Conservation (phyloP, 2,113 vertebrate species). For the Acrocephalus kingi region DNA sequence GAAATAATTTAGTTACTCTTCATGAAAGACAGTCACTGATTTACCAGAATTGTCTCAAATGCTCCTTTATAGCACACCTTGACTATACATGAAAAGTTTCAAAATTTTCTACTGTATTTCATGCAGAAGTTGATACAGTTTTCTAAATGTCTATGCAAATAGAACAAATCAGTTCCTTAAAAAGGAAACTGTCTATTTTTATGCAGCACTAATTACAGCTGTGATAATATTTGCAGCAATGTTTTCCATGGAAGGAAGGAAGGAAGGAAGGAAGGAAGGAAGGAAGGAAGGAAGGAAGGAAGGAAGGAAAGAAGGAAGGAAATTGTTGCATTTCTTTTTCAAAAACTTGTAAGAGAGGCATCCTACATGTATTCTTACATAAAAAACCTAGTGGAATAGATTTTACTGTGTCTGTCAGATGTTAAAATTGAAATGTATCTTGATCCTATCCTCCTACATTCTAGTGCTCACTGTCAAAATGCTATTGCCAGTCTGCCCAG, state of each 20-base stretch:
- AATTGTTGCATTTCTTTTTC: neutral
- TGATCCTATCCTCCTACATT: neutral
- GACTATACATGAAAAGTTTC: too few species aligned
- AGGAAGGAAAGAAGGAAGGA: neutral
- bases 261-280: too few species aligned
- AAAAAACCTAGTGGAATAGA: neutral
- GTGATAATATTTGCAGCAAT: neutral
- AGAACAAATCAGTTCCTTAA: neutral
- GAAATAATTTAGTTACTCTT: neutral
- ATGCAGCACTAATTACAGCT: neutral
- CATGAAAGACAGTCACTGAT: neutral
- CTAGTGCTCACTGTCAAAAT: neutral
- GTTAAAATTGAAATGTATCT: neutral
- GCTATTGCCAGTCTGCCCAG: neutral
- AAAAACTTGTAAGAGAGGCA: neutral
- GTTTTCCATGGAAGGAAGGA: neutral
- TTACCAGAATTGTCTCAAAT: neutral
- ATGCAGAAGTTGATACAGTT: neutral
- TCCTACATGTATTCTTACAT: neutral
- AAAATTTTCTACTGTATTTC: neutral
- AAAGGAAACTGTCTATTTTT: neutral
- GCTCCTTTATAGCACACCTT: too few species aligned
- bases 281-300: neutral
- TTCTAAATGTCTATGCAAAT: neutral
- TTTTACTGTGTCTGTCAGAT: neutral